Evolutionary conservation across 2,113 vertebrate species (phyloP), one percentile per base, ranked within the genome.

Genomic region (Clinocottus analis): DNA sequence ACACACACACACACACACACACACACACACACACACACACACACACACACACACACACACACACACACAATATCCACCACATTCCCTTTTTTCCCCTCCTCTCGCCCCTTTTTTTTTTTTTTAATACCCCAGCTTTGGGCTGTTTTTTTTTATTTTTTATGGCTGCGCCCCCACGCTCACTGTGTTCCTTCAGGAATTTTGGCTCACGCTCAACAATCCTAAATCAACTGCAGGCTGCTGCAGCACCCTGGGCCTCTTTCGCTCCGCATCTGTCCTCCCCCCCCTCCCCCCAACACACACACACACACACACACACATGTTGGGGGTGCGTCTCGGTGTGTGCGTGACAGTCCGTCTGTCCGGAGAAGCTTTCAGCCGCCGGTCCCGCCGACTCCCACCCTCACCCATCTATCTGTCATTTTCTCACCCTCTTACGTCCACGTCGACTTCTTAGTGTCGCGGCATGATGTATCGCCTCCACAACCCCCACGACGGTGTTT

Each of bases 151-250:
- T 90, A 82, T 53, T 82, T 92, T 90, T 89, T 84, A 82, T 79
- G 68, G 65, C 75, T 51, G 8, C 47, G 17, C 51, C 43, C 29
- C 65, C 63, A n/a, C 59, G 17, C 84, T 91, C 79, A 67, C 89
- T 90, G 70, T 84, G 82, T 91, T 92, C 86, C 89, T 90, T 88
- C 87, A 92, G 93, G 94, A 95, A 94, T 95, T 87, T 95, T 95
- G 94, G 93, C 94, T 33, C 10, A 1, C 5, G 77, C 92, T 94
- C 93, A 94, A 92, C 84, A 90, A 90, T 93, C 87, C 85, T 94
- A 94, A 94, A 95, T 94, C 89, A 94, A 90, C 79, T 72, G 5
- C 93, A 92, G 91, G 77, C 92, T 73, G 82, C 74, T 58, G 39
- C 82, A 85, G 86, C 78, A 85, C 86, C 63, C 71, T 31, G 87